phyloP scores from a whole-genome alignment of 1,140 invertebrate genomes.

The Drosophila grimshawi region DNA sequence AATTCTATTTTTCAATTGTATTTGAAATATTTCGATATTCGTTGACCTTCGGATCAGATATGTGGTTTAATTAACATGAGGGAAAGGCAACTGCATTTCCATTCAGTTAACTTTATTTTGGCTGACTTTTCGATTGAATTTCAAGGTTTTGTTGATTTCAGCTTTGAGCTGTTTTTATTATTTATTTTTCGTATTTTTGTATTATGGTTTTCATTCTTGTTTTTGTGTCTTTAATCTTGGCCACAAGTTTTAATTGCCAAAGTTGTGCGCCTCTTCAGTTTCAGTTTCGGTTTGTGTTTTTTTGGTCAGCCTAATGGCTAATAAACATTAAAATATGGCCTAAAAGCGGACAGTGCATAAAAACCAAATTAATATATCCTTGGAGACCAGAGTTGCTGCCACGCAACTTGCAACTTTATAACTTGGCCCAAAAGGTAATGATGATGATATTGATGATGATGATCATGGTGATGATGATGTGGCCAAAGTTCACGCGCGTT shows the following conservation, averaged over 20 bases:
- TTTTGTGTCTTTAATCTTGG: conserved; percentile 45
- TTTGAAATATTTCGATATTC: too few species aligned
- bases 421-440: not conserved
- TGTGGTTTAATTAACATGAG: not conserved
- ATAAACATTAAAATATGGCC: conserved; percentile 75
- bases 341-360: conserved; percentile 64
- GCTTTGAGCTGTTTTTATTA: not conserved
- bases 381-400: conserved; percentile 52
- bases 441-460: not conserved
- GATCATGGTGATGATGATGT: not conserved
- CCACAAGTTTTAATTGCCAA: conserved; percentile 76
- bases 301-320: conserved; percentile 70
- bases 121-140: too few species aligned
- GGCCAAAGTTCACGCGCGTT: not conserved
- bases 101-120: too few species aligned
- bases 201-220: not conserved
- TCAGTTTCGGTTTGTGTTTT: conserved; percentile 1
- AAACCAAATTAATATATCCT: conserved; percentile 81
- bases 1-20: too few species aligned
- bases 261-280: conserved; percentile 43
- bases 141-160: too few species aligned
- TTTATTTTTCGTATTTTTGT: not conserved
- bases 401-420: conserved; percentile 29
- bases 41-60: too few species aligned
- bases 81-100: not conserved